Percentiles rank a stretch among this genome's conserved stretches.
phyloP scores from a whole-genome alignment of 2,888 invertebrate species.

The Oxyteleia sp. region DNA sequence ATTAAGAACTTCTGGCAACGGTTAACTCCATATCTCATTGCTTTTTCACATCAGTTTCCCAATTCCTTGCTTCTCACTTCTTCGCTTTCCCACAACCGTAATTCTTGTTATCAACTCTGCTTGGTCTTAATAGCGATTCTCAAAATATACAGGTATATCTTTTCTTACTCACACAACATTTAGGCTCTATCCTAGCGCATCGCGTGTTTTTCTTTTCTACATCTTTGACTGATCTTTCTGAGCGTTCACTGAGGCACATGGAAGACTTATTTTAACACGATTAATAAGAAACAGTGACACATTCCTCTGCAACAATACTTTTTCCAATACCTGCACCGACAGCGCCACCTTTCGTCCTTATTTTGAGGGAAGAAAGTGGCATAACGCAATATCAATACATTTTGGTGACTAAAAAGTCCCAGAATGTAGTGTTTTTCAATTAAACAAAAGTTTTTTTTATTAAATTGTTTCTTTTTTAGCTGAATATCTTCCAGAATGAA shows the following conservation, averaged over 20 bases:
- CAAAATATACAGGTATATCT: conserved; percentile 58
- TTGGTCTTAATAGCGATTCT: conserved; percentile 71
- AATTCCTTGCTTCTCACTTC: conserved; percentile 77
- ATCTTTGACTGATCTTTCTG: not conserved
- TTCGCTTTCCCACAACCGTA: conserved; percentile 73
- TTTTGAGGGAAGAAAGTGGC: too few species aligned
- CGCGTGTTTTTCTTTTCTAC: conserved; percentile 5
- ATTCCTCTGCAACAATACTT: not conserved
- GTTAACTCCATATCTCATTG: conserved; percentile 79
- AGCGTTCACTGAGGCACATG: conserved; percentile 50
- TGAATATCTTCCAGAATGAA: too few species aligned
- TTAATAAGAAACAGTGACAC: not conserved
- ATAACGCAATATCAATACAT: too few species aligned
- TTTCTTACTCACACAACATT: conserved; percentile 46
- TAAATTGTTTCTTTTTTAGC: too few species aligned
- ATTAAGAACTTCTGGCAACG: conserved; percentile 79
- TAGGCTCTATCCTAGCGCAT: conserved; percentile 58
- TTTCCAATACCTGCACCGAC: too few species aligned
- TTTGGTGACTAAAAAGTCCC: too few species aligned
- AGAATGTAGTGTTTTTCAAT: too few species aligned
- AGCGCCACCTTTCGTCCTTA: too few species aligned
- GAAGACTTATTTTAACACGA: conserved; percentile 20
- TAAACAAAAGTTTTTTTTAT: too few species aligned
- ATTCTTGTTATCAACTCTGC: conserved; percentile 67
- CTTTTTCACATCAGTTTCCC: conserved; percentile 78